Base-by-base conservation (phyloP, 1,140 invertebrate genomes). In the Meloidogyne floridensis region DNA sequence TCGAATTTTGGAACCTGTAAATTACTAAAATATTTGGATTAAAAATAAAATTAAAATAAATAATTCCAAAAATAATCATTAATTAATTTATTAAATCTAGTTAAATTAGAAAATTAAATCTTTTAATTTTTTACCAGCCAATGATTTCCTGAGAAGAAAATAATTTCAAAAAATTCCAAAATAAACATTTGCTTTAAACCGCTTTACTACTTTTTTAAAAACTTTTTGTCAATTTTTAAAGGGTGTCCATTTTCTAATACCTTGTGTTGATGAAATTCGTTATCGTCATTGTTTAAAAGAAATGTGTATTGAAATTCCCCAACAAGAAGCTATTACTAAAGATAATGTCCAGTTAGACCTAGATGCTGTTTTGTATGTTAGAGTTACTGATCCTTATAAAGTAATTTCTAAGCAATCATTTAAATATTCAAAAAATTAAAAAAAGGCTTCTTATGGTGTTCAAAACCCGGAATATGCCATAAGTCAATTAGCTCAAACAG, bases 251-350 rank as follows among this genome's bases (percentile, higher is more conserved):
- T 88, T 98, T 80, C 91, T 98, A 13, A 92, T 97, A 82, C 98
- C 98, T 6, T 91, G 99, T 83, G 91, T 98, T 73, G 97, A 99
- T 91, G 93, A 92, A 91, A 94, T 99, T 9, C 97, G 95, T 92
- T 99, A 99, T 92, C 96, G 99, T 20, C 98, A 99, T 91, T 96
- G 95, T 92, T 91, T 99, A 7, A 99, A 99, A 91, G 98, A 99
- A 95, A 95, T 99, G 83, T 96, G 97, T 0, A 98, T 99, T 87
- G 97, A 99, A 92, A 95, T 99, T 75, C 97, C 97, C 0, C 94
- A 98, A 90, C 98, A 99, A 91, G 96, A 95, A 91, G 98, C 97
- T 51, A 97, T 99, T 84, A 98, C 98, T 32, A 93, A 94, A 90
- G 94, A 87, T 74, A 87, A 87, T 77, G 97, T 99, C 0, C 80